Percentiles rank a stretch among this genome's conserved stretches.
Conservation (phyloP, 2,888 invertebrate species). For the Ptilodon capucinus region DNA sequence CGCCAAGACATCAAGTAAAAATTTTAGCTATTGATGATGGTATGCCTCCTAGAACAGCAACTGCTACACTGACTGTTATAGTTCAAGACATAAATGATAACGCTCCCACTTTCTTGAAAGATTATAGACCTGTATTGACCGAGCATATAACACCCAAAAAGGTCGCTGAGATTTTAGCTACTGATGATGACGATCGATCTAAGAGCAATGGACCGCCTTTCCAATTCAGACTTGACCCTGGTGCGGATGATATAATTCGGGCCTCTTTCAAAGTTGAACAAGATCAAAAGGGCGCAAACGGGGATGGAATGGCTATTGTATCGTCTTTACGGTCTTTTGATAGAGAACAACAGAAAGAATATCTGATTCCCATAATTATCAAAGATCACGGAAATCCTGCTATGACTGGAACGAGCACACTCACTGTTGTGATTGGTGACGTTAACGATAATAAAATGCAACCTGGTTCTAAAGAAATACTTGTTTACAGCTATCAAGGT, state of each 20-base stretch:
- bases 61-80: slow-evolving; percentile 95
- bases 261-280: slow-evolving; percentile 98
- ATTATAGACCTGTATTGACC: slow-evolving; percentile 95
- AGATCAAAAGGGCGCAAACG: slow-evolving; percentile 98
- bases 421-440: slow-evolving; percentile 98
- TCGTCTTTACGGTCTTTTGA: slow-evolving; percentile 96
- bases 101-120: slow-evolving; percentile 95
- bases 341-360: slow-evolving; percentile 97
- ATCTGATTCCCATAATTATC: slow-evolving; percentile 97
- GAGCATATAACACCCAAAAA: slow-evolving; percentile 96
- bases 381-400: slow-evolving; percentile 98
- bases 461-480: slow-evolving; percentile 97
- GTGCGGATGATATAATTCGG: slow-evolving; percentile 95
- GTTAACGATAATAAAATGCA: slow-evolving; percentile 99
- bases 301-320: slow-evolving; percentile 99
- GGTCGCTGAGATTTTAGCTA: slow-evolving; percentile 95
- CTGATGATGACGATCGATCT: slow-evolving; percentile 96
- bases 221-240: slow-evolving; percentile 95
- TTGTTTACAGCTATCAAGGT: slow-evolving; percentile 98
- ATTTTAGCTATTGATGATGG: slow-evolving; percentile 98
- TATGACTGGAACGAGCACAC: slow-evolving; percentile 97
- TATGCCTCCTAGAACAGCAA: slow-evolving; percentile 95
- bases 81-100: slow-evolving; percentile 98
- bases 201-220: slow-evolving; percentile 99
- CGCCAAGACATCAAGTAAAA: slow-evolving; percentile 97